A percentile compares a stretch with the other conserved stretches of the same genome.
Conservation (phyloP, 2,113 vertebrate genomes). For the Zosterops japonicus region DNA sequence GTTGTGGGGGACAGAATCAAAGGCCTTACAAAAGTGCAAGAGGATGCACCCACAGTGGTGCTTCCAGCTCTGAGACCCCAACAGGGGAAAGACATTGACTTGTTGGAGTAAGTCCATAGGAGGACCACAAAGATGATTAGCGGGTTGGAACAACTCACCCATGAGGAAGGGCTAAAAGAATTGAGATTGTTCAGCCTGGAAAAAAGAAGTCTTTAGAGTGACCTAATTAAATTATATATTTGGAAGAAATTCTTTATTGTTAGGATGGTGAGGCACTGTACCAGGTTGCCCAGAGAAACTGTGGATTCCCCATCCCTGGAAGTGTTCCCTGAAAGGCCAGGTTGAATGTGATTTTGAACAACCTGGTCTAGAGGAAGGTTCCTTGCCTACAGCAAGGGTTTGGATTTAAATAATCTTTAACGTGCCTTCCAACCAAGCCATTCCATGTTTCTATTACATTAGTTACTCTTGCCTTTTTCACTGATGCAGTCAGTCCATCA, state of each 20-base stretch:
- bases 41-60: rapidly evolving
- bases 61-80: background rate
- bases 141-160: too few relatives aligned
- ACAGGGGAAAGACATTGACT: background rate
- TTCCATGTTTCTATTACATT: background rate
- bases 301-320: background rate
- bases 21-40: background rate
- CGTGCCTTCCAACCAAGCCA: background rate
- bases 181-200: background rate
- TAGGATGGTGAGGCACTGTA: background rate
- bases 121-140: background rate
- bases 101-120: background rate
- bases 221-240: background rate
- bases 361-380: background rate
- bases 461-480: background rate
- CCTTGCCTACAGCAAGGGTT: background rate
- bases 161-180: background rate
- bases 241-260: background rate
- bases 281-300: background rate
- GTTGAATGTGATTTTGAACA: too few relatives aligned
- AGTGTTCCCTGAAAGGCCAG: background rate
- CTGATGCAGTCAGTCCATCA: background rate
- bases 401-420: background rate
- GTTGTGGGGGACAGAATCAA: background rate
- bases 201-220: background rate